Evolutionary conservation across 2,113 vertebrate species (phyloP), one percentile per base, ranked within the genome.

Genomic region (Xerus inauris): DNA sequence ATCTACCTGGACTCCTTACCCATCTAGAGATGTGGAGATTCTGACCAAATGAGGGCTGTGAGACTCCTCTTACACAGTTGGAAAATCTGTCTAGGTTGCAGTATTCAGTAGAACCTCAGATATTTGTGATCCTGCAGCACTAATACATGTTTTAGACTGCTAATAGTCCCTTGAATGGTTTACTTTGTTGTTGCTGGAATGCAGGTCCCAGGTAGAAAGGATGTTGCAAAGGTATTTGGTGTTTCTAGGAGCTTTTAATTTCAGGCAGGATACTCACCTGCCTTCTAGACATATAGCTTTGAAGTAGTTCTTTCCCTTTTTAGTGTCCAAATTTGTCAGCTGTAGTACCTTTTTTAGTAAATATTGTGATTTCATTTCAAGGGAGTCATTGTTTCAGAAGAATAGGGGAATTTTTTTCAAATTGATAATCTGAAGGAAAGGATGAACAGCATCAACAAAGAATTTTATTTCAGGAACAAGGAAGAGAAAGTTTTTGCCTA

Each of bases 331-430:
- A 89, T 89, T 77, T 96, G 77, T 93, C 89, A 89, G 30, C 47
- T 14, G 71, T 5, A 81, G 26, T 91, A 57, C 2, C 45, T 75
- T 57, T 97, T 93, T 71, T 20, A 80, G 38, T 80, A 97, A 95
- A 88, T 75, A 69, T 76, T 93, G 38, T 89, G 38, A 93, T 95
- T 88, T 92, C 32, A 7, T 47, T 87, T 93, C 85, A 94, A 95
- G 49, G 93, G 49, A 91, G 47, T 87, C 82, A 94, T 76, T 91
- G 28, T 89, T 96, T 89, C 69, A 92, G 45, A 92, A 47, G 80
- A 92, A 30, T 64, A 73, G 5, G 77, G 51, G 38, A 85, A 54
- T 67, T 86, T 67, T 86, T 57, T 96, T 91, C 67, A 79, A 47
- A 83, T n/a, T 91, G 81, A 45, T 64, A 47, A 81, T 67, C 40